These are phyloP conservation scores for Eueremaeus valkanovi DNA, from an alignment of 2,888 invertebrate species.

Conservation along the genomic window DNA sequence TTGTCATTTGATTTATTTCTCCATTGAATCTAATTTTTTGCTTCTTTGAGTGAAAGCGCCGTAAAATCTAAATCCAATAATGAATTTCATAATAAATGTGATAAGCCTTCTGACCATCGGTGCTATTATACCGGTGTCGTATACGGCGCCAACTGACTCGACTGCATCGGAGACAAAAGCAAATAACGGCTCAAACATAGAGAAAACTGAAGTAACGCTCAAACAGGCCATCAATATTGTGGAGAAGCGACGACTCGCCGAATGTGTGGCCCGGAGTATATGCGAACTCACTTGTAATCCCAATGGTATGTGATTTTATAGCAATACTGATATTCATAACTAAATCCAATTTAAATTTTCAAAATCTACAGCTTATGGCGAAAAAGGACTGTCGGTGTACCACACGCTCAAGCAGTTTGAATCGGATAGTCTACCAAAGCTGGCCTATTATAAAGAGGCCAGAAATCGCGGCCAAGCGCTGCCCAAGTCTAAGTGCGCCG, in stretches of 20 bases:
- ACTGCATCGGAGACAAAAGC: no score
- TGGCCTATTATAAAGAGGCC: neutral
- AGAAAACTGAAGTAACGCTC: neutral
- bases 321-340: neutral
- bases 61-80: no score
- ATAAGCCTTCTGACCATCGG: neutral
- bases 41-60: neutral
- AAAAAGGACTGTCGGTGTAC: neutral
- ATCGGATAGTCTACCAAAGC: conserved; percentile 8
- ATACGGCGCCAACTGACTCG: neutral
- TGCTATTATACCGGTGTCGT: neutral
- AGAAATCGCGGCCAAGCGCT: neutral
- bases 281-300: conserved; percentile 14
- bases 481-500: neutral
- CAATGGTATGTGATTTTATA: neutral
- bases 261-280: conserved; percentile 20
- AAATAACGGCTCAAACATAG: neutral
- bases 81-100: no score
- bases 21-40: neutral
- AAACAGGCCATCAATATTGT: conserved; percentile 15
- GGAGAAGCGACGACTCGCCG: neutral
- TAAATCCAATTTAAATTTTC: neutral
- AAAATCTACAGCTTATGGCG: neutral
- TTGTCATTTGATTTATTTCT: neutral
- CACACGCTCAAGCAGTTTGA: neutral